Evolutionary conservation across 2,797 vertebrate genomes (phyloP).

Genomic region (Limosa lapponica): DNA sequence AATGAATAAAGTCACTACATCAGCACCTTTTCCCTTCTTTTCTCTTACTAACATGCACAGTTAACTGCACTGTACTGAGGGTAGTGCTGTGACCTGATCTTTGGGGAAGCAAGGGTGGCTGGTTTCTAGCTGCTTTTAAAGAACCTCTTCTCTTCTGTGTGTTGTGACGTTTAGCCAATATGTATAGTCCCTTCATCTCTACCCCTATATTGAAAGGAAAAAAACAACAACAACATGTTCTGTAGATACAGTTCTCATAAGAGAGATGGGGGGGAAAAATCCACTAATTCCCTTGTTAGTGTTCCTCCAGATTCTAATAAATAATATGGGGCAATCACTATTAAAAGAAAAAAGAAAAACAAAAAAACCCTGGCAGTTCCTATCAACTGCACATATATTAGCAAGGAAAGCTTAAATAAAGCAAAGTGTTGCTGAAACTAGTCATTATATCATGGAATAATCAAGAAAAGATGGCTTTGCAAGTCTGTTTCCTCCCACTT

Average conservation of each 20-base stretch:
- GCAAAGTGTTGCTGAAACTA: neutral
- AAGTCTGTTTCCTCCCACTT: neutral
- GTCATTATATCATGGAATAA: neutral
- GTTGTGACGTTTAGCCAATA: neutral
- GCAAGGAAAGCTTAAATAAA: neutral
- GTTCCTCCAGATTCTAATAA: neutral
- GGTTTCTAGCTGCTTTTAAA: neutral
- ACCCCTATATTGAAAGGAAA: neutral
- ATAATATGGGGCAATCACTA: neutral
- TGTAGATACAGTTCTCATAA: neutral
- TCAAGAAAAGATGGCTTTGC: neutral
- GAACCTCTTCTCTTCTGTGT: neutral
- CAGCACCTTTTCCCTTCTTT: neutral
- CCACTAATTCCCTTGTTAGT: neutral
- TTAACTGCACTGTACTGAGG: neutral
- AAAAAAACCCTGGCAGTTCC: neutral
- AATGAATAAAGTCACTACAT: neutral
- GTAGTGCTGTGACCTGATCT: neutral
- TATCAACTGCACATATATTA: neutral
- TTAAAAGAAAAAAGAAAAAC: neutral
- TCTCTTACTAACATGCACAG: neutral
- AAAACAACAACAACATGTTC: fast-evolving
- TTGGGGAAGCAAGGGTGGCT: neutral
- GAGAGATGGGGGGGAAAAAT: fast-evolving
- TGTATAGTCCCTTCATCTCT: neutral